Base-by-base conservation (phyloP, 1,140 invertebrate genomes). In the Drosophila dunni region DNA sequence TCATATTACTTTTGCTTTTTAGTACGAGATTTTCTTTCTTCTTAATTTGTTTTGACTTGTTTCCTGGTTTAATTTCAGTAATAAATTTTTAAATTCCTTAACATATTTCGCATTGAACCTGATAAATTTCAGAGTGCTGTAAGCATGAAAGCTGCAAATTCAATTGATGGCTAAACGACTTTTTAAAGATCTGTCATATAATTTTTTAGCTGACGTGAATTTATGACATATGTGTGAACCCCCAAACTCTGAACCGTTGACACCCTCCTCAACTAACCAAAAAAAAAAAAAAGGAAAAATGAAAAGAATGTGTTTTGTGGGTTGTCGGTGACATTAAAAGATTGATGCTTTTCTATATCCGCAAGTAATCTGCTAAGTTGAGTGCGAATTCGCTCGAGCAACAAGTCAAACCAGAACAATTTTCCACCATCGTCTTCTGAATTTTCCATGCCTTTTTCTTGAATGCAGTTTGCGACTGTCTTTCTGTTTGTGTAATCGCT, bases 301-400 rank as follows among this genome's bases (percentile, higher is more conserved):
- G 20, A 36, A 36, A 13, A n/a, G 36, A 54, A 48, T 70, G 51
- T 51, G 53, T 44, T 24, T 40, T 45, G 17, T 56, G 51, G 62
- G 36, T 65, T 69, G 62, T 64, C 68, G 44, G 81, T 81, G 84
- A 85, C 81, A 89, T 81, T 89, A 61, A 81, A 81, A 90, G 84
- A 89, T 89, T 89, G 84, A 89, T 89, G 84, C 75, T 68, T 71
- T 71, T 54, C 46, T 76, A 70, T 51, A 90, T 90, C 78, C 85
- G 60, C 57, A 69, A 81, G 81, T 84, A 86, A 89, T 85, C 84
- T 81, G 65, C 71, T 79, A 89, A 90, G 79, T 85, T 89, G 80
- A 75, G 73, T 78, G 54, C 56, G 82, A 75, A 89, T 88, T 88
- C 89, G 53, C 46, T 20, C 24, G 33, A 46, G 46, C 51, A 64